Percentiles rank a stretch among this genome's conserved stretches.
These are phyloP conservation scores for Carabus problematicus DNA, from an alignment of 2,888 invertebrate species.

Conservation along the genomic window DNA sequence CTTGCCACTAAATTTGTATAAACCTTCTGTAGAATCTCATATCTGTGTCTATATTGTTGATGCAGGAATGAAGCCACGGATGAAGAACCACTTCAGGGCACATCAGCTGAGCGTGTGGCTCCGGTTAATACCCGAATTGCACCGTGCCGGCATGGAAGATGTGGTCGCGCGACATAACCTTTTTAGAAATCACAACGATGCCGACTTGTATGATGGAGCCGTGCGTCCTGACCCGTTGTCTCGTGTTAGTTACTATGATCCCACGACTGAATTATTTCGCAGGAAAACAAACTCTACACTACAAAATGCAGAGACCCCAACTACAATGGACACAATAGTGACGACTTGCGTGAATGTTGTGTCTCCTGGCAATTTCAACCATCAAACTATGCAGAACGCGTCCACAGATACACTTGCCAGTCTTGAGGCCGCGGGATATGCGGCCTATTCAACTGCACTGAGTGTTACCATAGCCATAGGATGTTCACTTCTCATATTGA, in stretches of 20 bases:
- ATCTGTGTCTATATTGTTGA: conserved; percentile 44
- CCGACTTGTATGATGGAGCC: conserved; percentile 86
- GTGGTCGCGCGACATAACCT: conserved; percentile 87
- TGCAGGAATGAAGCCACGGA: conserved; percentile 87
- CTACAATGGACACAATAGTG: conserved; percentile 73
- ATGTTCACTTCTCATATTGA: conserved; percentile 79
- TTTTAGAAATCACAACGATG: conserved; percentile 88
- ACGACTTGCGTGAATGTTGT: conserved; percentile 75
- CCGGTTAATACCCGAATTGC: conserved; percentile 89
- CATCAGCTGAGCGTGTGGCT: conserved; percentile 96
- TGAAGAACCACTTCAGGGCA: conserved; percentile 93
- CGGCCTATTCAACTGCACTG: conserved; percentile 77
- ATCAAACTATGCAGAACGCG: conserved; percentile 64
- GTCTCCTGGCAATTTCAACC: conserved; percentile 63
- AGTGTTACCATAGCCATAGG: conserved; percentile 84
- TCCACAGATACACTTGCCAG: conserved; percentile 80
- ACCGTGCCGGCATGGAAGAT: conserved; percentile 88
- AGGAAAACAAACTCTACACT: conserved; percentile 66
- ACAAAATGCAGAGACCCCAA: conserved; percentile 69
- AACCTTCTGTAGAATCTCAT: no score
- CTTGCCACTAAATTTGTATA: no score
- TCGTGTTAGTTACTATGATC: conserved; percentile 68
- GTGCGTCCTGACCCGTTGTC: conserved; percentile 85
- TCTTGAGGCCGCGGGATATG: conserved; percentile 79
- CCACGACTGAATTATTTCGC: conserved; percentile 68